Percentiles rank a stretch among this genome's conserved stretches.
phyloP scores from a whole-genome alignment of 2,888 invertebrate species.

The Polyommatus iphigenia region DNA sequence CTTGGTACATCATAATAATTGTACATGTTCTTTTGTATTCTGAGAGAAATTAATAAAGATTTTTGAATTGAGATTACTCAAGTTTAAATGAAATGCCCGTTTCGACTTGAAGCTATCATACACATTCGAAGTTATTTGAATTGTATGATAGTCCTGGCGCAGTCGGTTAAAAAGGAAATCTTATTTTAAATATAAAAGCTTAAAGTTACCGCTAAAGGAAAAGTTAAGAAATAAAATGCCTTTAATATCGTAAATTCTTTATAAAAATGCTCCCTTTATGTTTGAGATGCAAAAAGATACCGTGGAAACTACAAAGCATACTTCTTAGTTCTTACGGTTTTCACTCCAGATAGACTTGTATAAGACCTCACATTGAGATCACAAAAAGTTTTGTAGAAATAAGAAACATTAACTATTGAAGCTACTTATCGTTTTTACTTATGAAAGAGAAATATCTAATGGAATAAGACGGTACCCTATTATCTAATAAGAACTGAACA shows the following conservation, averaged over 20 bases:
- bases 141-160: neutral
- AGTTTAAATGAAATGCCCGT: no score
- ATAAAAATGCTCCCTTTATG: constrained; percentile 1
- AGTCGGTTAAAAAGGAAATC: neutral
- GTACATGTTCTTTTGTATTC: no score
- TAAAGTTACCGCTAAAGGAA: neutral
- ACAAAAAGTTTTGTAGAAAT: constrained; percentile 5
- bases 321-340: constrained; percentile 12
- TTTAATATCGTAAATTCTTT: neutral
- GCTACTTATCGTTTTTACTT: neutral
- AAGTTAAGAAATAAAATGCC: neutral
- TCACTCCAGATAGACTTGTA: constrained; percentile 28
- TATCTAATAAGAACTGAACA: no score
- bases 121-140: no score
- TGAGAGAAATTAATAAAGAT: no score
- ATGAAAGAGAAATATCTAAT: neutral
- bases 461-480: no score
- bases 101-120: no score
- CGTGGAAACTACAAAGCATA: neutral
- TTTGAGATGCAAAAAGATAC: constrained; percentile 10
- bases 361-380: constrained; percentile 16
- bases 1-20: no score
- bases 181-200: neutral
- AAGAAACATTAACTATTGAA: neutral
- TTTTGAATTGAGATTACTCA: no score